These are phyloP conservation scores for Andrena hattorfiana DNA, from an alignment of 2,888 invertebrate genomes.

Conservation along the genomic window DNA sequence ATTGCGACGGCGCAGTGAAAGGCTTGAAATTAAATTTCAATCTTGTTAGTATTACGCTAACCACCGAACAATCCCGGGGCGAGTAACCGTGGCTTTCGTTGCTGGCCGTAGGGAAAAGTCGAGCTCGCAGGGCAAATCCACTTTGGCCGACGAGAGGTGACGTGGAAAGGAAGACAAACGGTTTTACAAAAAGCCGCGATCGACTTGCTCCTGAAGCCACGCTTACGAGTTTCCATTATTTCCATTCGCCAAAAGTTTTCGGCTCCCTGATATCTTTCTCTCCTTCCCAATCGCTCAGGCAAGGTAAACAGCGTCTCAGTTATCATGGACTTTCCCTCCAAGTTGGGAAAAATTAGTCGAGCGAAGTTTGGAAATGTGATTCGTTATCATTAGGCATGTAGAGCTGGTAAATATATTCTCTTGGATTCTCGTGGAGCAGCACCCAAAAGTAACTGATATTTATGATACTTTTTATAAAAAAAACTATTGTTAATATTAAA, in stretches of 20 bases:
- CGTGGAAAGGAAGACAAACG: conserved; percentile 53
- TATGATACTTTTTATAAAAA: too few relatives aligned
- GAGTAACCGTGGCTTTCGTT: conserved; percentile 55
- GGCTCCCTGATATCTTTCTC: conserved; percentile 7
- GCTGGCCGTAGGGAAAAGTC: conserved; percentile 48
- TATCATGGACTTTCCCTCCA: background rate
- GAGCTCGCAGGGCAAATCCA: conserved; percentile 49
- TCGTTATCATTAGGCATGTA: background rate
- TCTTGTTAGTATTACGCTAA: conserved; percentile 65
- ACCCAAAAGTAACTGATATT: too few relatives aligned
- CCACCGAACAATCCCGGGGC: conserved; percentile 44
- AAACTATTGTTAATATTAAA: too few relatives aligned
- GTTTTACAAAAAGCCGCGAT: conserved; percentile 44
- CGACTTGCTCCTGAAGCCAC: conserved; percentile 36
- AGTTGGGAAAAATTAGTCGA: background rate
- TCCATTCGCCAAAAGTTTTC: conserved; percentile 41
- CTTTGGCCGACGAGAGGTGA: conserved; percentile 39
- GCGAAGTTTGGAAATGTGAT: background rate
- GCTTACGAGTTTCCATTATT: conserved; percentile 60
- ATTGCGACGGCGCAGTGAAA: conserved; percentile 44
- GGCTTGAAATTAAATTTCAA: conserved; percentile 63
- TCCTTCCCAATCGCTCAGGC: background rate
- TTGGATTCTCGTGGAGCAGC: too few relatives aligned
- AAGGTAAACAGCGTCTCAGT: conserved; percentile 28
- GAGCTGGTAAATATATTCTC: background rate